phyloP scores from a whole-genome alignment of 2,888 invertebrate species.

The Ethmia dodecea region DNA sequence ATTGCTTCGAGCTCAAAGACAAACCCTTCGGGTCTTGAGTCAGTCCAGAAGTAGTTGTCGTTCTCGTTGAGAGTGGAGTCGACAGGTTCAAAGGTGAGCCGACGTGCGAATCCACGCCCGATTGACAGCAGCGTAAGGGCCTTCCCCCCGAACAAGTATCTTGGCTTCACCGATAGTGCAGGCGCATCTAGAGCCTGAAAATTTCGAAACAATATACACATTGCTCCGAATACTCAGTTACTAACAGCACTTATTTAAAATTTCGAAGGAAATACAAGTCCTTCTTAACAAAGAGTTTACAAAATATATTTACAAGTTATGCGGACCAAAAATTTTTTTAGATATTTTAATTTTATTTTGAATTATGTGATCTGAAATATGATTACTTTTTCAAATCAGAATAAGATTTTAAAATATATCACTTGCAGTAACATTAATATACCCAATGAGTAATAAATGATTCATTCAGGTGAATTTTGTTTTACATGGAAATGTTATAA shows the following conservation, averaged over 20 bases:
- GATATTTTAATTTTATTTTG: slow-evolving; percentile 7
- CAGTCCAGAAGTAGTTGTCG: slow-evolving; percentile 87
- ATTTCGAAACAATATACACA: slow-evolving; percentile 36
- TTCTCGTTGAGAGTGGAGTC: slow-evolving; percentile 80
- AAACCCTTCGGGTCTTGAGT: slow-evolving; percentile 84
- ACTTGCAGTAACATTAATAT: no score
- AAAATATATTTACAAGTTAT: no score
- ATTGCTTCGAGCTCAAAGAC: slow-evolving; percentile 84
- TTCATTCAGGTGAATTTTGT: no score
- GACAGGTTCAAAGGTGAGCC: slow-evolving; percentile 84
- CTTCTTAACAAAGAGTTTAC: no score
- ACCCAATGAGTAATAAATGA: no score
- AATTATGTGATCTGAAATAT: slow-evolving; percentile 29
- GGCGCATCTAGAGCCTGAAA: slow-evolving; percentile 68
- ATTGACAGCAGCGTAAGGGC: slow-evolving; percentile 82
- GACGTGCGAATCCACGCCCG: slow-evolving; percentile 85
- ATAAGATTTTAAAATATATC: no score
- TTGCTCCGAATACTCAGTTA: slow-evolving; percentile 21
- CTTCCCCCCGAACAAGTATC: slow-evolving; percentile 80
- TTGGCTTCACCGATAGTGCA: slow-evolving; percentile 65
- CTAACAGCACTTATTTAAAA: no score
- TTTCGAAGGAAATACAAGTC: no score
- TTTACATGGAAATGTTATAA: no score
- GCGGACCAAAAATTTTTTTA: no score
- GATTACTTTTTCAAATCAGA: slow-evolving; percentile 39